Conservation (phyloP, 2,888 invertebrate genomes). For the Agriopis aurantiaria region DNA sequence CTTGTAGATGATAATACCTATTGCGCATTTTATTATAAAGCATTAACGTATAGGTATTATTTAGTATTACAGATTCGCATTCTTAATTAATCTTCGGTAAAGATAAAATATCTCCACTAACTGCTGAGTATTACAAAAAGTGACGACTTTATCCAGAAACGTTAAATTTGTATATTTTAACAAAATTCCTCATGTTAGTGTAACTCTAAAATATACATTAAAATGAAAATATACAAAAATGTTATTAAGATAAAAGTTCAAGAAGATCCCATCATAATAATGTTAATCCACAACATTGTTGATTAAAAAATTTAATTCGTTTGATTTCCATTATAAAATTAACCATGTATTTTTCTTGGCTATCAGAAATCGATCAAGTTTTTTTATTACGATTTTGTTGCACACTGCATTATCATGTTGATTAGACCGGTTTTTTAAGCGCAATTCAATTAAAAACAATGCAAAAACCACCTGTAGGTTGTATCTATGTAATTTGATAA, state of each 20-base stretch:
- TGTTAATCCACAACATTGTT: not conserved
- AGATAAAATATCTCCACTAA: not conserved
- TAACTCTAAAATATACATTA: too few species aligned
- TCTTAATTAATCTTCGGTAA: not conserved
- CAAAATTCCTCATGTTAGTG: not conserved
- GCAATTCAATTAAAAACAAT: not conserved
- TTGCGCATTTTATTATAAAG: conserved; percentile 20
- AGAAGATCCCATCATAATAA: too few species aligned
- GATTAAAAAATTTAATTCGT: not conserved
- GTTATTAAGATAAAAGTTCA: too few species aligned
- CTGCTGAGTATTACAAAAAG: not conserved
- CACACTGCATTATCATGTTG: conserved; percentile 4
- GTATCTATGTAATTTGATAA: conserved; percentile 13
- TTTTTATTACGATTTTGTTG: not conserved
- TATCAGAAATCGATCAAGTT: conserved; percentile 25
- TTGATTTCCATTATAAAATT: not conserved
- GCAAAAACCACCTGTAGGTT: conserved; percentile 5
- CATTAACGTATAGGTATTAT: not conserved
- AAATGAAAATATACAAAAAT: too few species aligned
- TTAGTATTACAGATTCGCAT: not conserved
- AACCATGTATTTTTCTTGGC: not conserved
- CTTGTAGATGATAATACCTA: conserved; percentile 1
- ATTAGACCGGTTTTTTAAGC: conserved; percentile 3
- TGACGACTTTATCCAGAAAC: not conserved
- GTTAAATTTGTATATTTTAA: not conserved